phyloP scores from a whole-genome alignment of 2,888 invertebrate genomes.

The Microplitis manilae region DNA sequence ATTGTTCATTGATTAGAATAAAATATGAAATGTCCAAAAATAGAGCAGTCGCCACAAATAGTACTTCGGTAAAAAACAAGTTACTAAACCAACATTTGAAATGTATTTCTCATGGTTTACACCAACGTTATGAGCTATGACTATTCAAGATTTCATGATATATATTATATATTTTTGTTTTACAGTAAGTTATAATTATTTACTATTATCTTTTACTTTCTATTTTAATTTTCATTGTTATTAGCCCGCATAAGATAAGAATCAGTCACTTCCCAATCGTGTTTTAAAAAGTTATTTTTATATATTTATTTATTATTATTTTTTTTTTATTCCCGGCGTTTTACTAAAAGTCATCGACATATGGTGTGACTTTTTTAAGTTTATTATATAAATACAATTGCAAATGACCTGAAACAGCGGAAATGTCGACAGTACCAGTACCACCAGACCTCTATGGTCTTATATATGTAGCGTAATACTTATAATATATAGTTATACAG shows the following conservation, averaged over 20 bases:
- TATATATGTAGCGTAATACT: constrained; percentile 27
- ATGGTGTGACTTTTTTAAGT: constrained; percentile 38
- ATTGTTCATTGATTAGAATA: no score
- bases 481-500: constrained; percentile 21
- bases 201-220: constrained; percentile 14
- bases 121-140: background rate
- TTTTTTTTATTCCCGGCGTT: constrained; percentile 39
- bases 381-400: constrained; percentile 29
- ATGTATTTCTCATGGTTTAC: constrained; percentile 15
- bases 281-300: constrained; percentile 23
- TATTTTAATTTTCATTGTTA: constrained; percentile 18
- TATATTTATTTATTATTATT: constrained; percentile 23
- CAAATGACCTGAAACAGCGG: constrained; percentile 45
- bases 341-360: constrained; percentile 50
- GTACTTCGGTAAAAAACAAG: background rate
- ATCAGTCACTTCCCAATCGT: constrained; percentile 21
- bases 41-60: no score
- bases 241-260: constrained; percentile 18
- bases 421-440: constrained; percentile 35
- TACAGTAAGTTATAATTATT: constrained; percentile 28
- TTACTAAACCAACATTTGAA: constrained; percentile 12
- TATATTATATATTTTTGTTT: constrained; percentile 14
- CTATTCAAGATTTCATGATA: background rate
- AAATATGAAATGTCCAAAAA: no score
- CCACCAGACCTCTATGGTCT: background rate